Base-by-base conservation (phyloP, 1,140 invertebrate genomes). In the Panagrolaimus sp. region DNA sequence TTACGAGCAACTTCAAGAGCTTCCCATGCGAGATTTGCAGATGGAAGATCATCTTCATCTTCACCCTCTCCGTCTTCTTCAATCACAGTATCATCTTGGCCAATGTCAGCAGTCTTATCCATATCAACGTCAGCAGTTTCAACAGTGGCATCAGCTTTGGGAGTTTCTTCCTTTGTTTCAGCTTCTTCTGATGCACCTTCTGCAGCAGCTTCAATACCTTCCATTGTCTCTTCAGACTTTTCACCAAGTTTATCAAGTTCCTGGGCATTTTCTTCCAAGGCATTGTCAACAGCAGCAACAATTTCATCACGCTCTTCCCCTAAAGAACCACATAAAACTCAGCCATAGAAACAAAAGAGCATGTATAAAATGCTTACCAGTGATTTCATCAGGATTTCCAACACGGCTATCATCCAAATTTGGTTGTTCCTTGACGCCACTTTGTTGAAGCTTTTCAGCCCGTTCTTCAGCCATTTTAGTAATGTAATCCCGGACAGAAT, bases 241-340 rank as follows among this genome's bases (percentile, higher is more conserved):
- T 38, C 52, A 24, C 21, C 52, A 58, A 58, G 12, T n/a, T 58
- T 28, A 10, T 58, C 17, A 58, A 58, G 52, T 17, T 58, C 52
- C 10, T 21, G 14, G 52, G 52, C 52, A 24, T 58, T 58, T 28
- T 58, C 52, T 28, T 58, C 52, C 0, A 58, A n/a, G 8, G 52
- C 52, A n/a, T 58, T 28, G 8, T 21, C 52, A 2, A 58, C 52
- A 1, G 21, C 28, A 10, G 21, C 52, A 24, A 28, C 52, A 28
- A 58, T 58, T n/a, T 24, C 8, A 28, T 12, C 52, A 12, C 21
- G 15, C 28, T 58, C 52, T 12, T 12, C 28, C n/a, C 28, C 52
- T 58, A 28, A 21, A 58, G 32, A 2, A 38, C 2, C 32, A 38
- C 32, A 38, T 38, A 38, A 38, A 38, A 38, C 32, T 38, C 32